These are phyloP conservation scores for Syngnathus scovelli DNA, from an alignment of 2,113 vertebrate species.

Conservation along the genomic window DNA sequence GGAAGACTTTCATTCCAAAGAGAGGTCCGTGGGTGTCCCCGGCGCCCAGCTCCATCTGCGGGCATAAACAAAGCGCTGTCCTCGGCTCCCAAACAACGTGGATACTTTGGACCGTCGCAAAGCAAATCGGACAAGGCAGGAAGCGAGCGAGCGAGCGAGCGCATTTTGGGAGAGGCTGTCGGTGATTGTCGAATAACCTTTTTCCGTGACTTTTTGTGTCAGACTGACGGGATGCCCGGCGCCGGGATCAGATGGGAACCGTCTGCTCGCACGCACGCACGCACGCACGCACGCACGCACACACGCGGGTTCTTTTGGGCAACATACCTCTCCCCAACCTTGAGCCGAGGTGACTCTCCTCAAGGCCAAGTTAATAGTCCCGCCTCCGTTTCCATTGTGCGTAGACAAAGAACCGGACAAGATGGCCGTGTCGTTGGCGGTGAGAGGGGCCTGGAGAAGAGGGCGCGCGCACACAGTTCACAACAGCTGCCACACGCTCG, in stretches of 20 bases:
- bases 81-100: too few relatives aligned
- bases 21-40: constrained; percentile 91
- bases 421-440: constrained; percentile 89
- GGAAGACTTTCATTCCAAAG: constrained; percentile 90
- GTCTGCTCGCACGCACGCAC: too few relatives aligned
- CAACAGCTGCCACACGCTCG: background rate
- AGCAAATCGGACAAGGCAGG: too few relatives aligned
- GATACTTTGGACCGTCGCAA: too few relatives aligned
- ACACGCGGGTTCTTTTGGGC: background rate
- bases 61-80: constrained; percentile 12
- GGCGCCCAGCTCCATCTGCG: constrained; percentile 89
- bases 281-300: too few relatives aligned
- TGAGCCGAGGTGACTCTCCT: constrained; percentile 88
- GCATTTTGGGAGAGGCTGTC: too few relatives aligned
- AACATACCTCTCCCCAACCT: constrained; percentile 89
- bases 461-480: background rate
- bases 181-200: too few relatives aligned
- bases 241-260: too few relatives aligned
- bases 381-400: constrained; percentile 94
- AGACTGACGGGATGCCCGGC: too few relatives aligned
- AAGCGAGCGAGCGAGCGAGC: too few relatives aligned
- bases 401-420: constrained; percentile 94
- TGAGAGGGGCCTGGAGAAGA: constrained; percentile 82
- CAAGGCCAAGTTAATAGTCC: constrained; percentile 87
- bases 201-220: too few relatives aligned